Conservation (phyloP, 2,113 vertebrate genomes). For the Eurystomus gularis region DNA sequence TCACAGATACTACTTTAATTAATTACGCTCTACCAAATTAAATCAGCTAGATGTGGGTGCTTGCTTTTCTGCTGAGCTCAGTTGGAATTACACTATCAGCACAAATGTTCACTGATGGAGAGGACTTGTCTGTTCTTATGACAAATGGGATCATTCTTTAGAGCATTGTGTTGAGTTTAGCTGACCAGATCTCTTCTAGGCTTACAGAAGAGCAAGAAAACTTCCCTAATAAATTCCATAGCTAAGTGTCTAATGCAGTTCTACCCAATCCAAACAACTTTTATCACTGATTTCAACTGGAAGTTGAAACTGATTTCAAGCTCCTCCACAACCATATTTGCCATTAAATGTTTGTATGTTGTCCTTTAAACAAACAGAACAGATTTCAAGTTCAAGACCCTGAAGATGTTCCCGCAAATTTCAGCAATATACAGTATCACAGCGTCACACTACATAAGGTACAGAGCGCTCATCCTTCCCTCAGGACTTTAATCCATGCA, state of each 20-base stretch:
- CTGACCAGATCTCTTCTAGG: not conserved
- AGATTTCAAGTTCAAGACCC: not conserved
- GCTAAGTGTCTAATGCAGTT: not conserved
- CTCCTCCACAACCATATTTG: not conserved
- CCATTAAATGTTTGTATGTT: not conserved
- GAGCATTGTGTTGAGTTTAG: not conserved
- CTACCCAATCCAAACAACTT: not conserved
- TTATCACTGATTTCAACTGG: not conserved
- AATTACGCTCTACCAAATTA: conserved; percentile 65
- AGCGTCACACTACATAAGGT: not conserved
- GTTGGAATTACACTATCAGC: conserved; percentile 26
- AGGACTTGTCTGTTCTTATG: not conserved
- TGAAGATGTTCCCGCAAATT: not conserved
- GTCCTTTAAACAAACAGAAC: not conserved
- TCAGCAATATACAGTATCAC: not conserved
- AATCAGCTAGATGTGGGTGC: conserved; percentile 33
- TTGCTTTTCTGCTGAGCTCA: conserved; percentile 53
- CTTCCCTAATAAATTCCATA: not conserved
- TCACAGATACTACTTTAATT: conserved; percentile 70
- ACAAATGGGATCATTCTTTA: not conserved
- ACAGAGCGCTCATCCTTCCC: not conserved
- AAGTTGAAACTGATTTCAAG: not conserved
- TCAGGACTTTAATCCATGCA: not conserved
- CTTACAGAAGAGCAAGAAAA: not conserved
- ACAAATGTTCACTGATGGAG: conserved; percentile 10